These are phyloP conservation scores for Amphibalanus amphitrite DNA, from an alignment of 1,140 invertebrate genomes.

Conservation along the genomic window DNA sequence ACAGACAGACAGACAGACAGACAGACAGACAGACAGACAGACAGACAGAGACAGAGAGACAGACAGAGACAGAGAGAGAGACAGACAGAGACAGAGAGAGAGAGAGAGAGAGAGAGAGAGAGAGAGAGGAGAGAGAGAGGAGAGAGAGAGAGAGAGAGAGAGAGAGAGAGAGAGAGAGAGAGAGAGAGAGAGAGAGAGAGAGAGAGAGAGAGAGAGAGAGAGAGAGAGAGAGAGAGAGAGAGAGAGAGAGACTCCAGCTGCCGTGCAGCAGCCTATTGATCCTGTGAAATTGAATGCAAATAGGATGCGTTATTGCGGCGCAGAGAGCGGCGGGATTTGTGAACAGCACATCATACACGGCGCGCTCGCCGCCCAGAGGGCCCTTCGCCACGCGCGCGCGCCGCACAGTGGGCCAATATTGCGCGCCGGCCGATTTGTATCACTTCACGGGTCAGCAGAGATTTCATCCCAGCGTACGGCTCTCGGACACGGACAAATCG, in stretches of 20 bases:
- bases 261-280: too few relatives aligned
- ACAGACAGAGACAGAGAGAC: too few relatives aligned
- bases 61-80: too few relatives aligned
- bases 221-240: slow-evolving; percentile 12
- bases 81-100: too few relatives aligned
- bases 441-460: too few relatives aligned
- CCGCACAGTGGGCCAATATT: too few relatives aligned
- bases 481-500: too few relatives aligned
- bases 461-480: too few relatives aligned
- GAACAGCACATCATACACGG: not conserved
- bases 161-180: not conserved
- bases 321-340: not conserved
- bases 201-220: slow-evolving; percentile 3
- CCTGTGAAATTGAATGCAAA: not conserved
- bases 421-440: too few relatives aligned
- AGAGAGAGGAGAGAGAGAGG: not conserved
- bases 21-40: not conserved
- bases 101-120: not conserved
- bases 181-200: slow-evolving; percentile 1
- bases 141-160: slow-evolving; percentile 5
- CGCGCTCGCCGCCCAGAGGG: too few relatives aligned
- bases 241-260: slow-evolving; percentile 7
- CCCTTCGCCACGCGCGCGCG: too few relatives aligned
- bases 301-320: not conserved
- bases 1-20: too few relatives aligned